Percentiles rank a stretch among this genome's conserved stretches.
Evolutionary conservation across 2,113 vertebrate genomes (phyloP).

Genomic region (Elephas maximus): DNA sequence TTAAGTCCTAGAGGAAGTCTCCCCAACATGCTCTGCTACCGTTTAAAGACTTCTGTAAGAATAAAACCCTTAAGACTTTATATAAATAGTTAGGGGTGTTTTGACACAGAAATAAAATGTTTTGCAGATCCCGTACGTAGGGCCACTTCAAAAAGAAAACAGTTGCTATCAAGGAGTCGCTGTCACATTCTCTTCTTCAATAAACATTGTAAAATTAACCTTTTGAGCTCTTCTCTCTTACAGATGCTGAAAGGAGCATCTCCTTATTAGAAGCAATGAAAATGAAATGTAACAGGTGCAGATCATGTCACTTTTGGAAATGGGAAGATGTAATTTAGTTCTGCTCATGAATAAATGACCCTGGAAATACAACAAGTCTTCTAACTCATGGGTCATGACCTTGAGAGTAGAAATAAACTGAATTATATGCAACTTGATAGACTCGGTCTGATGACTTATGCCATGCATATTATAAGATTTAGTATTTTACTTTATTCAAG

Average conservation of each 20-base stretch:
- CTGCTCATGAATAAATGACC: conserved; percentile 67
- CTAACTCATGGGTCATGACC: conserved; percentile 66
- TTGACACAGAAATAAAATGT: conserved; percentile 2
- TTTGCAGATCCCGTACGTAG: background rate
- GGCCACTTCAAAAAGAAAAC: conserved; percentile 21
- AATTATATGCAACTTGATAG: conserved; percentile 48
- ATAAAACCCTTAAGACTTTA: conserved; percentile 13
- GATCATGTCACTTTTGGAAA: conserved; percentile 38
- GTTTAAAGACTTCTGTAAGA: background rate
- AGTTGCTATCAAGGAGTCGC: background rate
- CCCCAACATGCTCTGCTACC: background rate
- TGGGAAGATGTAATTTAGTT: conserved; percentile 55
- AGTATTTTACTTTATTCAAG: conserved; percentile 50
- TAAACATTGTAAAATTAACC: conserved; percentile 61
- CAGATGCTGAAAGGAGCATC: conserved; percentile 22
- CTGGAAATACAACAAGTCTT: conserved; percentile 67
- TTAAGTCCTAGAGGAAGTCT: background rate
- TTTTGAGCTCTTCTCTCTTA: conserved; percentile 60
- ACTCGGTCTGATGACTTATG: conserved; percentile 19
- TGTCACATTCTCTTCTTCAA: background rate
- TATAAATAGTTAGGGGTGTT: conserved; percentile 44
- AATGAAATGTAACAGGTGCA: conserved; percentile 68
- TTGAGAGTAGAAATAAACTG: conserved; percentile 74
- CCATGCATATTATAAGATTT: background rate
- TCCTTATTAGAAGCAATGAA: conserved; percentile 33